A percentile compares a stretch with the other conserved stretches of the same genome.
These are phyloP conservation scores for Ctenosaura bakeri DNA, from an alignment of 2,797 vertebrate genomes.

Conservation along the genomic window DNA sequence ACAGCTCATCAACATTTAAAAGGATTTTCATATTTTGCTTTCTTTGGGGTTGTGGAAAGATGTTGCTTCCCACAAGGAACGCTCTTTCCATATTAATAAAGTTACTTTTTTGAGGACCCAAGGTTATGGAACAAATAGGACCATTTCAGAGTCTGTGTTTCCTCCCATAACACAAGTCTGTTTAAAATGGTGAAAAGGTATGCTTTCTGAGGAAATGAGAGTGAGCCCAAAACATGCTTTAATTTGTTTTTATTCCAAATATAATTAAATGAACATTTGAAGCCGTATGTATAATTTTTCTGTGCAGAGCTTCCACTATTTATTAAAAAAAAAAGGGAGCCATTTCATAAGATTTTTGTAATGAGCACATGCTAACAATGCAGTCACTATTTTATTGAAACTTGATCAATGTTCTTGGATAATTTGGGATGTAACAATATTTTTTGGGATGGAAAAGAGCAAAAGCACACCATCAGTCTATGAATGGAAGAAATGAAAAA, in stretches of 20 bases:
- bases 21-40: constrained; percentile 10
- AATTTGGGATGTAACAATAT: constrained; percentile 76
- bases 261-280: constrained; percentile 73
- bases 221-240: constrained; percentile 71
- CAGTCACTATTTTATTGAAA: constrained; percentile 83
- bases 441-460: constrained; percentile 72
- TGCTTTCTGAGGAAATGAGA: constrained; percentile 67
- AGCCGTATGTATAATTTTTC: constrained; percentile 71
- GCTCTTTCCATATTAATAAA: constrained; percentile 47
- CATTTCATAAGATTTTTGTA: constrained; percentile 72
- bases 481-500: constrained; percentile 80
- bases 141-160: constrained; percentile 49
- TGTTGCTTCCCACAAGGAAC: constrained; percentile 43
- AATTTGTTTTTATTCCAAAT: constrained; percentile 81
- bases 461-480: constrained; percentile 48
- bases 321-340: constrained; percentile 59
- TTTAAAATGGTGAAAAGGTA: constrained; percentile 66
- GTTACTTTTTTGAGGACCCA: constrained; percentile 30
- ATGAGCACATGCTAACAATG: constrained; percentile 78
- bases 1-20: background rate
- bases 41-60: constrained; percentile 27
- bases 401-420: constrained; percentile 78
- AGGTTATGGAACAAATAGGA: constrained; percentile 27
- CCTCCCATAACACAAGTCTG: constrained; percentile 44
- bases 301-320: constrained; percentile 66